Evolutionary conservation across 2,888 invertebrate genomes (phyloP), one percentile per base, ranked within the genome.

Genomic region (Diarsia brunnea): DNA sequence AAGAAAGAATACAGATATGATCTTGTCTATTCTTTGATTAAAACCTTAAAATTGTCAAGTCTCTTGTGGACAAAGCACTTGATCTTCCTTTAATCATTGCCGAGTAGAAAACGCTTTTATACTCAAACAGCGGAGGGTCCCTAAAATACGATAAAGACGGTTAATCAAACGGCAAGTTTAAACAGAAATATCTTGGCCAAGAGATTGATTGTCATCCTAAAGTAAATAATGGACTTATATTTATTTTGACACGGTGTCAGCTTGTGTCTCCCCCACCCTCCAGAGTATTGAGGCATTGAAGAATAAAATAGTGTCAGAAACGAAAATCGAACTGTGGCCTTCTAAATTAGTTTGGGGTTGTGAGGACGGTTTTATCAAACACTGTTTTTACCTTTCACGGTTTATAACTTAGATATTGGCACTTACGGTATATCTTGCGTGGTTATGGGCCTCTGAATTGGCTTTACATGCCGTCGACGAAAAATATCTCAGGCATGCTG

Each of bases 171-270:
- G 74, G 0, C 19, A 45, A 61, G 38, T 67, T 63, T 11, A 38
- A 68, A 79, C 24, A 51, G 55, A 51, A 74, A 76, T 71, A 79
- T 65, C 21, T 19, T n/a, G 0, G 14, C 51, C 24, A 11, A 74
- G 75, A 87, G 85, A 85, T 84, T 75, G 82, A 87, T 87, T 64
- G 68, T 49, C 49, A 27, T 58, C 73, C 78, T 49, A 61, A 72
- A 81, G 65, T 87, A 84, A 86, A 82, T 86, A 86, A 87, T 79
- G 75, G 79, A 16, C 55, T 73, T 73, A 60, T 81, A 87, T 84
- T 84, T 85, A 85, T 85, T 85, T 87, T 69, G 82, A 82, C 79
- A 70, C 49, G 64, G 82, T 76, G 75, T 87, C 85, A 82, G 72
- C 72, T 75, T 79, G 81, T 71, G 64, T 49, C 70, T 21, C 31